Base-by-base conservation (phyloP, 2,113 vertebrate genomes). In the Sturnus vulgaris region DNA sequence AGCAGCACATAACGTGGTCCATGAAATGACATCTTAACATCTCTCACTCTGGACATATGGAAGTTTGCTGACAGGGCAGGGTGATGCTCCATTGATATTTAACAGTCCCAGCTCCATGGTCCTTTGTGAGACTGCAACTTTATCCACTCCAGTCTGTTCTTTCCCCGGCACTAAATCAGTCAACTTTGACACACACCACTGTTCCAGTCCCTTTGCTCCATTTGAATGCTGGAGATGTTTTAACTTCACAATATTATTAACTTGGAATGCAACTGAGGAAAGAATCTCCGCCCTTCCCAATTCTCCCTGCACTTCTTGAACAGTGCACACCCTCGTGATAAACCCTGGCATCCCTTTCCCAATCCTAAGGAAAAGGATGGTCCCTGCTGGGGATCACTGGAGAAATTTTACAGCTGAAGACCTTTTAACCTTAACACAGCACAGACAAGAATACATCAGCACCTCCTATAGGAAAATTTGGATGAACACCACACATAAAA, bases 1-100 rank as follows among this genome's bases (percentile, higher is more conserved):
- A 97, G 95, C 94, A 96, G 94, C 93, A 97, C 80, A 97, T 97
- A 97, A 97, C 27, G 73, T 87, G 83, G 88, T 94, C 96, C 96
- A 96, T 97, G 97, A 97, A 98, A 97, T 97, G 96, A 95, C 97
- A 97, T 92, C 96, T 95, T 93, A 92, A 94, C 95, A 92, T 97
- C 94, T 76, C 88, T 97, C 77, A 50, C 89, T 94, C 39, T 82
- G 95, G 96, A 91, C 92, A 93, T 37, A 88, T 46, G 52, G 11
- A 97, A 91, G 89, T 95, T 73, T 96, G 97, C 97, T 98, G 97
- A 98, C 47, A 17, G 83, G n/a, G 86, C 97, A 97, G 80, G 91
- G 95, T 82, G 94, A 98, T 96, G 94, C 96, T 97, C 94, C 93
- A 88, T 37, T 98, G 97, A 95, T 88, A 96, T 96, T 97, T 97